These are phyloP conservation scores for Garrulus glandarius DNA, from an alignment of 2,797 vertebrate genomes.

Conservation along the genomic window DNA sequence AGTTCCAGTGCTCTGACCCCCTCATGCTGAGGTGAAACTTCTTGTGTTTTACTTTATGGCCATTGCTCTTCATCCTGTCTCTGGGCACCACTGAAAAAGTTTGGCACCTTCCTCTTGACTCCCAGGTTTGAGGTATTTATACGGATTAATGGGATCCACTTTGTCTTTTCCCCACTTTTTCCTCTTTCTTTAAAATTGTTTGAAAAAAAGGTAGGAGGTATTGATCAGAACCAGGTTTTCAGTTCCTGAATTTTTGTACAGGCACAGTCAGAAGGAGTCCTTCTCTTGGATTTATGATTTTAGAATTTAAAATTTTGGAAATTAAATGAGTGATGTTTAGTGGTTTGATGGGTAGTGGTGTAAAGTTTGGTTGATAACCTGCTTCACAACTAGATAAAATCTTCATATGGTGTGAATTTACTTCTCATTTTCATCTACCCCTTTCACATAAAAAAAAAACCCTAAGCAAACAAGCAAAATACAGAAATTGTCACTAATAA, in stretches of 20 bases:
- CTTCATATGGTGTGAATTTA: neutral
- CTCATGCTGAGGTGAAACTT: neutral
- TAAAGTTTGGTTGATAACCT: neutral
- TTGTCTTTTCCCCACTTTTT: neutral
- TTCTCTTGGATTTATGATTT: neutral
- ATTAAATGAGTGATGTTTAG: neutral
- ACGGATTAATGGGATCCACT: too few relatives aligned
- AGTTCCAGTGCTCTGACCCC: neutral
- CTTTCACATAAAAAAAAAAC: neutral
- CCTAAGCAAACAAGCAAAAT: neutral
- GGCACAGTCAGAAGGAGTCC: neutral
- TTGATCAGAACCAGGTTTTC: neutral
- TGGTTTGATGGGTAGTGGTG: neutral
- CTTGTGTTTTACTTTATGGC: neutral
- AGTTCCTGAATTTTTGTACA: neutral
- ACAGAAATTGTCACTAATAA: neutral
- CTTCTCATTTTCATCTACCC: neutral
- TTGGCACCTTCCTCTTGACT: neutral
- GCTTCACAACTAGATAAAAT: neutral
- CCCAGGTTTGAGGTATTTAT: neutral
- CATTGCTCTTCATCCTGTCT: accelerated
- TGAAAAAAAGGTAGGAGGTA: neutral
- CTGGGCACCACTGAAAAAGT: neutral
- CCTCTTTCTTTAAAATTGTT: accelerated
- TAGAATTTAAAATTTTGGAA: neutral